Evolutionary conservation across 2,797 vertebrate genomes (phyloP).

Genomic region (Phaenicophaeus curvirostris): DNA sequence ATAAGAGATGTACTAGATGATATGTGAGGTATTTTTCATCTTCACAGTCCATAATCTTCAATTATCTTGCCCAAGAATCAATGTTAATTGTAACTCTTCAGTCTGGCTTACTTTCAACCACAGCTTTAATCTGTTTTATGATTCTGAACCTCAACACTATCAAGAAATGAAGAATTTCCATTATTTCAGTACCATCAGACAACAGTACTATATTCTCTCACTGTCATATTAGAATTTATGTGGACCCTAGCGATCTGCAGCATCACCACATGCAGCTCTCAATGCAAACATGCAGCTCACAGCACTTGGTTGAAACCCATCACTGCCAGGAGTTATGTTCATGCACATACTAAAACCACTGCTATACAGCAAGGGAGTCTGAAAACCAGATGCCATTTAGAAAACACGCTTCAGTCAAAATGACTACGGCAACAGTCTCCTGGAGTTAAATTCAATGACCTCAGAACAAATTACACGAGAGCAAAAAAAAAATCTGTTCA

Average conservation of each 20-base stretch:
- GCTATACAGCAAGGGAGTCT: neutral
- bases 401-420: slow-evolving; percentile 44
- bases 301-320: neutral
- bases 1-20: neutral
- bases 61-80: neutral
- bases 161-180: neutral
- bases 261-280: neutral
- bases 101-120: neutral
- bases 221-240: neutral
- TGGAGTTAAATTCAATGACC: slow-evolving; percentile 44
- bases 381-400: slow-evolving; percentile 7
- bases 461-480: neutral
- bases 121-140: neutral
- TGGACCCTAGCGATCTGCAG: neutral
- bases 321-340: neutral
- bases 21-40: neutral
- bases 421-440: neutral
- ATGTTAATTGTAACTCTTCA: neutral
- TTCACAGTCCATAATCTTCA: neutral
- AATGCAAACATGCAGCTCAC: neutral
- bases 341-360: neutral
- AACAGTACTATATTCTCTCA: neutral
- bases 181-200: neutral
- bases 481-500: neutral
- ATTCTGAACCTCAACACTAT: neutral